These are phyloP conservation scores for Dasypogon diadema DNA, from an alignment of 2,888 invertebrate genomes.

Conservation along the genomic window DNA sequence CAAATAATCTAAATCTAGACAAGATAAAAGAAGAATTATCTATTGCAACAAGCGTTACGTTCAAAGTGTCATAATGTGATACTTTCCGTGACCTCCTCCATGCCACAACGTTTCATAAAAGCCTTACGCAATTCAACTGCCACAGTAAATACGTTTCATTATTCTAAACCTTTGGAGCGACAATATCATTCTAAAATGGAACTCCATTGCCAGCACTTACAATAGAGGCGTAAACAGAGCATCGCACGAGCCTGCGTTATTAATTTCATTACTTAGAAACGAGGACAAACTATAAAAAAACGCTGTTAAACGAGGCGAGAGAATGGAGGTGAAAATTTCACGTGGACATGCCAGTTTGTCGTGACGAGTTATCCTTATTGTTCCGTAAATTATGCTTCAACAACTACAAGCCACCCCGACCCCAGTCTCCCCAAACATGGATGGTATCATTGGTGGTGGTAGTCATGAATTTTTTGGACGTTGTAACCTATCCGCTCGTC, in stretches of 20 bases:
- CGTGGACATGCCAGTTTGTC: neutral
- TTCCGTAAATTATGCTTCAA: too few relatives aligned
- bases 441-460: neutral
- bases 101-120: too few relatives aligned
- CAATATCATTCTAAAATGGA: slow-evolving; percentile 15
- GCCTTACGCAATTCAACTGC: too few relatives aligned
- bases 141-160: too few relatives aligned
- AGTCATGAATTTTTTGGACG: neutral
- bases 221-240: slow-evolving; percentile 33
- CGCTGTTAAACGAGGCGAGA: too few relatives aligned
- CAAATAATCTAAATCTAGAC: too few relatives aligned
- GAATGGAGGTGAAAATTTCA: neutral
- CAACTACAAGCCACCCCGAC: neutral
- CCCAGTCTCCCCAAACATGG: neutral
- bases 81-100: too few relatives aligned
- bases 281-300: neutral
- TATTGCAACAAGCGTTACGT: too few relatives aligned
- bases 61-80: too few relatives aligned
- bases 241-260: slow-evolving; percentile 17
- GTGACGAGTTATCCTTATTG: neutral
- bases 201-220: neutral
- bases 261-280: slow-evolving; percentile 18
- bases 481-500: neutral
- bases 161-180: slow-evolving; percentile 5
- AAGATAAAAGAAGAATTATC: too few relatives aligned